Percentiles rank a stretch among this genome's conserved stretches.
These are phyloP conservation scores for Percina caprodes DNA, from an alignment of 2,113 vertebrate species.

Conservation along the genomic window DNA sequence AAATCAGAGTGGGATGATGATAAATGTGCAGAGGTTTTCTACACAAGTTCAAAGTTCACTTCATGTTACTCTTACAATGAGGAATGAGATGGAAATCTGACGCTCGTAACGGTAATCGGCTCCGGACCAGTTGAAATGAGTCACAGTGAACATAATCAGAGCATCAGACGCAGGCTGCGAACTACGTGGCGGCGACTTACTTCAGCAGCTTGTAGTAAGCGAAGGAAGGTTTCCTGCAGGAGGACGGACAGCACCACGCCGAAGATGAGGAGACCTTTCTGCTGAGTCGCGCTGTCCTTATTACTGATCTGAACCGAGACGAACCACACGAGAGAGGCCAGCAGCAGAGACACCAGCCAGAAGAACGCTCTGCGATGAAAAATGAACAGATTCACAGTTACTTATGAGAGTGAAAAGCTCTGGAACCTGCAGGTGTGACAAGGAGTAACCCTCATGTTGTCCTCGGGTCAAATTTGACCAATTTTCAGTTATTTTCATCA, in stretches of 20 bases:
- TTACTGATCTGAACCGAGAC: conserved; percentile 81
- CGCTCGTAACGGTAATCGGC: too few species aligned
- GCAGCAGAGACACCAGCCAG: conserved; percentile 85
- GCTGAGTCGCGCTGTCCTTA: conserved; percentile 73
- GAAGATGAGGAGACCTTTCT: conserved; percentile 86
- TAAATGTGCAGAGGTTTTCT: too few species aligned
- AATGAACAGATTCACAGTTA: not conserved
- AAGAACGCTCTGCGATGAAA: conserved; percentile 78
- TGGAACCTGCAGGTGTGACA: not conserved
- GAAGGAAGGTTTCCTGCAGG: conserved; percentile 85
- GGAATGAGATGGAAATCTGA: too few species aligned
- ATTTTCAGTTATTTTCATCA: too few species aligned
- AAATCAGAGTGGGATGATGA: too few species aligned
- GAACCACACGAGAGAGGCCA: conserved; percentile 86
- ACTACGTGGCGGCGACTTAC: conserved; percentile 70
- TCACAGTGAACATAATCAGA: too few species aligned
- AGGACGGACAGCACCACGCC: conserved; percentile 85
- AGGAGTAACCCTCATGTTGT: too few species aligned
- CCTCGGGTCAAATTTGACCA: too few species aligned
- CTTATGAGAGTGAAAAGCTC: not conserved
- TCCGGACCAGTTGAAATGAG: too few species aligned
- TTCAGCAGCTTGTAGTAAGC: conserved; percentile 85
- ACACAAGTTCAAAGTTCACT: too few species aligned
- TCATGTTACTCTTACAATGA: too few species aligned
- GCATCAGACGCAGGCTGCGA: too few species aligned